Conservation (phyloP, 2,888 invertebrate genomes). For the Dicyrtomina minuta region DNA sequence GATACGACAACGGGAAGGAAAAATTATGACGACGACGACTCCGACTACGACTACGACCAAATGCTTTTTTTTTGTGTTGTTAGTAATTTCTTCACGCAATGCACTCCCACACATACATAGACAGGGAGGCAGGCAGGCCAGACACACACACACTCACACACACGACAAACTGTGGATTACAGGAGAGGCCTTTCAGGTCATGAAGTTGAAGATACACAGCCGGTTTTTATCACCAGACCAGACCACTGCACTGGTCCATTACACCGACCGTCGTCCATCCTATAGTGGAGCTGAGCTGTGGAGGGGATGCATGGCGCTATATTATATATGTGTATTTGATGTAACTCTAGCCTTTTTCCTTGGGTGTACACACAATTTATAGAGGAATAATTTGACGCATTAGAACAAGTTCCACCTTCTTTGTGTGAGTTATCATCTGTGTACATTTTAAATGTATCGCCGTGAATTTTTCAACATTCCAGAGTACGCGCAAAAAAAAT, state of each 20-base stretch:
- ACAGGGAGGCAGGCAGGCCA: too few relatives aligned
- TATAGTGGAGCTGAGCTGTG: too few relatives aligned
- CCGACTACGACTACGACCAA: not conserved
- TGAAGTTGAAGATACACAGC: conserved; percentile 17
- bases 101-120: conserved; percentile 11
- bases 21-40: too few relatives aligned
- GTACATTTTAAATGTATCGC: conserved; percentile 19
- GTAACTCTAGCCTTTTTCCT: too few relatives aligned
- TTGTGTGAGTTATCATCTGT: conserved; percentile 24
- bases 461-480: conserved; percentile 11
- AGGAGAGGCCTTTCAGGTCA: conserved; percentile 22
- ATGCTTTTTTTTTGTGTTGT: not conserved
- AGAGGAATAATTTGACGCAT: too few relatives aligned
- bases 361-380: too few relatives aligned
- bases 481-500: not conserved
- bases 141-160: not conserved
- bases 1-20: too few relatives aligned
- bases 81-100: conserved; percentile 20
- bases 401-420: conserved; percentile 16
- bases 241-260: too few relatives aligned
- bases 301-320: too few relatives aligned
- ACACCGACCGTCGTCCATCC: too few relatives aligned
- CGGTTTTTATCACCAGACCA: conserved; percentile 17
- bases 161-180: not conserved
- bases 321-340: too few relatives aligned